These are phyloP conservation scores for Xylocopa sonorina DNA, from an alignment of 1,140 invertebrate genomes.

Conservation along the genomic window DNA sequence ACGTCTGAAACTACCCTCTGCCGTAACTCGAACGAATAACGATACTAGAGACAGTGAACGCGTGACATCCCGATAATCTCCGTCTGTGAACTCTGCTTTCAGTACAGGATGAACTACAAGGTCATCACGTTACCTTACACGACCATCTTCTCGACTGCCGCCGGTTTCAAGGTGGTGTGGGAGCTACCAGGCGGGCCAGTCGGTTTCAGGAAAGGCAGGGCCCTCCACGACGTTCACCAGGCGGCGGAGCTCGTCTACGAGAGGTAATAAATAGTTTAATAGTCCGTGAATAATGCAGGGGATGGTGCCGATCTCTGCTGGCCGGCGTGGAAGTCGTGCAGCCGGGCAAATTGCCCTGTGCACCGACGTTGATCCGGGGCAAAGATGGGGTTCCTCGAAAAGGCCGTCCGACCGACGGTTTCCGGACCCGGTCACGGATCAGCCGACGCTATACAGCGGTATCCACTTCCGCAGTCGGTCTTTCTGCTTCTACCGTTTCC, in stretches of 20 bases:
- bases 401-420: constrained; percentile 29
- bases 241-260: constrained; percentile 72
- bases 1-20: too few relatives aligned
- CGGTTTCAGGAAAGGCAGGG: constrained; percentile 53
- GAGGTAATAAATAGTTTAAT: constrained; percentile 79
- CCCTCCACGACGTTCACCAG: constrained; percentile 69
- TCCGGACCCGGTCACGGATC: constrained; percentile 23
- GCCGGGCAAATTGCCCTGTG: constrained; percentile 10
- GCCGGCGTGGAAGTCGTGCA: not conserved
- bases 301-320: not conserved
- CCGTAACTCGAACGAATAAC: too few relatives aligned
- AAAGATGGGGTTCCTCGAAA: not conserved
- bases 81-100: too few relatives aligned
- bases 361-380: not conserved
- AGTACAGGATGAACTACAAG: constrained; percentile 80
- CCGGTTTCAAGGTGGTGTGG: constrained; percentile 79
- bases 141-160: constrained; percentile 76
- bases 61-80: too few relatives aligned
- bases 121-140: constrained; percentile 67
- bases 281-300: constrained; percentile 67
- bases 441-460: constrained; percentile 40
- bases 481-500: not conserved
- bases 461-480: constrained; percentile 1
- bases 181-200: constrained; percentile 69
- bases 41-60: too few relatives aligned